phyloP scores from a whole-genome alignment of 2,113 vertebrate species.

The Boleophthalmus pectinirostris region DNA sequence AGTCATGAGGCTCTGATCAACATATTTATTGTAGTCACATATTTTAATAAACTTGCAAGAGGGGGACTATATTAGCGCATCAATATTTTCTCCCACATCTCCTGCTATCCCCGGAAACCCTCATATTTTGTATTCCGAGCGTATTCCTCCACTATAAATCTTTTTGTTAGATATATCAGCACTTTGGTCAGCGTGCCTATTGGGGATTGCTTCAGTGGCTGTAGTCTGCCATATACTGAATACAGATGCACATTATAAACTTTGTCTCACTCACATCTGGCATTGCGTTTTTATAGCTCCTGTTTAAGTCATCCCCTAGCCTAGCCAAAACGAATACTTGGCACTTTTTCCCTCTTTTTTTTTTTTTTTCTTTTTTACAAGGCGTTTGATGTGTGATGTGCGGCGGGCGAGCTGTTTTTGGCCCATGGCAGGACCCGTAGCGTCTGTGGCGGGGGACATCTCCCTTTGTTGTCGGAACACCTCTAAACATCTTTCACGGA shows the following conservation, averaged over 20 bases:
- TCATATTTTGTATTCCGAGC: neutral
- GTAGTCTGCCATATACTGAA: constrained; percentile 7
- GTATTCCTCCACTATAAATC: neutral
- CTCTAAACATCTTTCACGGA: constrained; percentile 69
- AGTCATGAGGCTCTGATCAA: neutral
- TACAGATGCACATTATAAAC: constrained; percentile 27
- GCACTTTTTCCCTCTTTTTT: constrained; percentile 10
- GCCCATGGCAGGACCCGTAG: constrained; percentile 59
- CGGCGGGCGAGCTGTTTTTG: constrained; percentile 38
- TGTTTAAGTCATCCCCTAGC: constrained; percentile 21
- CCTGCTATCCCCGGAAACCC: neutral
- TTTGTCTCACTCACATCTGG: constrained; percentile 25
- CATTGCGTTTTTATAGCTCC: neutral
- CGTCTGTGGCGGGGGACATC: constrained; percentile 46
- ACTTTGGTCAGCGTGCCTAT: constrained; percentile 15
- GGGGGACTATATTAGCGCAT: constrained; percentile 1
- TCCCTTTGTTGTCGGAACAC: constrained; percentile 69
- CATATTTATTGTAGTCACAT: neutral
- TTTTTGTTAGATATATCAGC: constrained; percentile 4
- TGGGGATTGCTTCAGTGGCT: constrained; percentile 10
- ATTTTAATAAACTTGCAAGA: neutral
- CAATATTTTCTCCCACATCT: constrained; percentile 1
- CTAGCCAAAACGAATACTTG: constrained; percentile 11
- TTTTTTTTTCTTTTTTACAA: constrained; percentile 13
- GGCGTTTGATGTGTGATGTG: constrained; percentile 17